Evolutionary conservation across 1,140 invertebrate species (phyloP).

Genomic region (Cheumatopsyche charites): DNA sequence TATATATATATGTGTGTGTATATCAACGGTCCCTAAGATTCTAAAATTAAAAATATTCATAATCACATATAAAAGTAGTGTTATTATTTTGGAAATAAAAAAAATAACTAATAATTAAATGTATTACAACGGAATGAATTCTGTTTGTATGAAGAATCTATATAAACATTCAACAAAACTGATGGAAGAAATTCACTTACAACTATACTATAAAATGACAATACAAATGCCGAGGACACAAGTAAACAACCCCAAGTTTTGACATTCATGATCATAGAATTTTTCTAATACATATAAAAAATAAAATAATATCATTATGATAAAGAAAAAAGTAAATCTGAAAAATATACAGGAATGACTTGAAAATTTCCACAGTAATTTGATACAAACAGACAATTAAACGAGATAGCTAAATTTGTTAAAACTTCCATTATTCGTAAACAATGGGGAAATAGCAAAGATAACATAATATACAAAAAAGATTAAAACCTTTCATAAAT

Average conservation of each 20-base stretch:
- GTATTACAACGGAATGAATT: conserved; percentile 34
- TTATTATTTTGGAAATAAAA: conserved; percentile 12
- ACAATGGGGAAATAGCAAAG: conserved; percentile 3
- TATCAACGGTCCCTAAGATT: conserved; percentile 48
- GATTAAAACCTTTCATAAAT: conserved; percentile 19
- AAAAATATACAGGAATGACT: conserved; percentile 25
- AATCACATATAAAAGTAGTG: conserved; percentile 27
- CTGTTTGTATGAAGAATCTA: conserved; percentile 31
- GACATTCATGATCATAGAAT: no score
- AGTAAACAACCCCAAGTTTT: background rate
- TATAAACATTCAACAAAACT: background rate
- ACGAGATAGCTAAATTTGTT: background rate
- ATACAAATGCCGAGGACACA: background rate
- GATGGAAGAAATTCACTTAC: conserved; percentile 4
- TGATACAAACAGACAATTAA: background rate
- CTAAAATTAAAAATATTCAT: background rate
- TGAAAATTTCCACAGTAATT: background rate
- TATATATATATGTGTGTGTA: conserved; percentile 26
- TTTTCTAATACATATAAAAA: conserved; percentile 14
- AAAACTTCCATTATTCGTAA: background rate
- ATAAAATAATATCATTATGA: conserved; percentile 16
- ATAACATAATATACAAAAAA: conserved; percentile 8
- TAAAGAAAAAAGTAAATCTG: conserved; percentile 18
- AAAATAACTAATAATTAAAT: conserved; percentile 25
- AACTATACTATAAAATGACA: conserved; percentile 4